phyloP scores from a whole-genome alignment of 2,113 vertebrate genomes.

The Sylvilagus bachmani region DNA sequence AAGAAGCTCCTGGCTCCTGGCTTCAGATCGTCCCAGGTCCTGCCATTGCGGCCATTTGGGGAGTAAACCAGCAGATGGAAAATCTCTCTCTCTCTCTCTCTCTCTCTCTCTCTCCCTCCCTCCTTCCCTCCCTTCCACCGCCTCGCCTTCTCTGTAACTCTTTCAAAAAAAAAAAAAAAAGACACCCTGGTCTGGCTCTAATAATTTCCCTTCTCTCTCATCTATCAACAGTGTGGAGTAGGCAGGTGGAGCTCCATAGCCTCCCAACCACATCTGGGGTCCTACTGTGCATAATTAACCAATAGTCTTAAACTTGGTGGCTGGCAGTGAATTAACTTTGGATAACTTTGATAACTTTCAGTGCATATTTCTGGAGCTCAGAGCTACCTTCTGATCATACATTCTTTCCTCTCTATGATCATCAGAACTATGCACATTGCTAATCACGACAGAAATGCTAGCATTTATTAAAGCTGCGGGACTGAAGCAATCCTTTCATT shows the following conservation, averaged over 20 bases:
- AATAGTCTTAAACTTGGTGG: neutral
- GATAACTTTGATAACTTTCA: neutral
- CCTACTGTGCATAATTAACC: neutral
- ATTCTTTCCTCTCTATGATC: neutral
- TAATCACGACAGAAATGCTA: conserved; percentile 40
- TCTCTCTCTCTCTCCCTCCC: too few species aligned
- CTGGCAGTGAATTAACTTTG: neutral
- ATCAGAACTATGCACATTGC: neutral
- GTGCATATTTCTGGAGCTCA: neutral
- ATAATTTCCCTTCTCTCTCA: neutral
- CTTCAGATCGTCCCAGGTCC: too few species aligned
- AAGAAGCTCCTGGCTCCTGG: too few species aligned
- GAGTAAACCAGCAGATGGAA: too few species aligned
- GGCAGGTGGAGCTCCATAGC: neutral
- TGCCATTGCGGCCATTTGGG: too few species aligned
- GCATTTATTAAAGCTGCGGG: neutral
- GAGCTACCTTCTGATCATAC: neutral
- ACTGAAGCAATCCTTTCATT: neutral
- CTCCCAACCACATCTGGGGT: neutral
- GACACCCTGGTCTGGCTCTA: neutral
- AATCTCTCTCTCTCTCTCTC: too few species aligned
- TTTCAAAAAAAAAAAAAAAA: too few species aligned
- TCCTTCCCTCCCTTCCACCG: too few species aligned
- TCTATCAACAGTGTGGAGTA: neutral
- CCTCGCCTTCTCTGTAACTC: too few species aligned